Evolutionary conservation across 2,888 invertebrate species (phyloP).

Genomic region (Cephus pulcher): DNA sequence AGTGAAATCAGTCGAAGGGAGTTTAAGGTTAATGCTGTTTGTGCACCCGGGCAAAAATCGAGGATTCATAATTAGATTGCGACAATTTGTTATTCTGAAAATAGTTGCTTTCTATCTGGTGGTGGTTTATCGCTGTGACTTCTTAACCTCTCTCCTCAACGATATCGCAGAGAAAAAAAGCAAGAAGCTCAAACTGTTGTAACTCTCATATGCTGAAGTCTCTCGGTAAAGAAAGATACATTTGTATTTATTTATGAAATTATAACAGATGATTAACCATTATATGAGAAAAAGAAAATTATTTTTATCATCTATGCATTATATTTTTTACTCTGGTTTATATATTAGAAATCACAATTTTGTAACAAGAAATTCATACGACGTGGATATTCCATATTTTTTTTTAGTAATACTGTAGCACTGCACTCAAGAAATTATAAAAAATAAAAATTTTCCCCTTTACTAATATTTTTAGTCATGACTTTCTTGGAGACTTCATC

Average conservation of each 20-base stretch:
- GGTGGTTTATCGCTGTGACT: conserved; percentile 48
- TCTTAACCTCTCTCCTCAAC: conserved; percentile 42
- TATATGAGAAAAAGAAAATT: too few species aligned
- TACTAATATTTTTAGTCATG: neutral
- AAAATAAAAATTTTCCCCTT: neutral
- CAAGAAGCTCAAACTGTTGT: neutral
- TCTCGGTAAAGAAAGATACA: neutral
- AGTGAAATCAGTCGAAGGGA: neutral
- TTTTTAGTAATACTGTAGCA: neutral
- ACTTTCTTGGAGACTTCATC: too few species aligned
- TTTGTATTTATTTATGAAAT: neutral
- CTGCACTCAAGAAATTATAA: neutral
- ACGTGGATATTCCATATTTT: neutral
- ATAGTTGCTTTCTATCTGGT: conserved; percentile 35
- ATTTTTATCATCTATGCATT: neutral
- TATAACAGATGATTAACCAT: neutral
- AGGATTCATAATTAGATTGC: neutral
- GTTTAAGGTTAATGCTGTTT: neutral
- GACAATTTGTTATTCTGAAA: conserved; percentile 47
- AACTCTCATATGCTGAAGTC: neutral
- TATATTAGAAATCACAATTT: neutral
- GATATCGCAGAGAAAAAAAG: conserved; percentile 16
- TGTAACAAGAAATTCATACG: neutral
- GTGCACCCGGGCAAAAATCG: neutral
- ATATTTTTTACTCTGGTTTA: neutral